phyloP scores from a whole-genome alignment of 1,140 invertebrate genomes.

The Psilanteris sp. region DNA sequence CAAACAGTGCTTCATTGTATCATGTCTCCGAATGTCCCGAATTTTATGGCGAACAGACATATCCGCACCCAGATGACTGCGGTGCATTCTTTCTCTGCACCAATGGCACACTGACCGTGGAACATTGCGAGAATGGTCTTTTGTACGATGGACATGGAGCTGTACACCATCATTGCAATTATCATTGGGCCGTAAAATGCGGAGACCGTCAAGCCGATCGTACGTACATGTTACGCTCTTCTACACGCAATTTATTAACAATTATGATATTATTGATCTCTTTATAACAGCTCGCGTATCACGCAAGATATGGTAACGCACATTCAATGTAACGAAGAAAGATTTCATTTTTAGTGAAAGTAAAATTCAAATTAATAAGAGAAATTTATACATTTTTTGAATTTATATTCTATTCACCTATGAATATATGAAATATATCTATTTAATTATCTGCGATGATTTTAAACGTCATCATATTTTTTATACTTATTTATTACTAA shows the following conservation, averaged over 20 bases:
- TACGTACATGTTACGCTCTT: constrained; percentile 79
- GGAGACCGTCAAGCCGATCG: constrained; percentile 89
- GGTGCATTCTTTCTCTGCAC: constrained; percentile 94
- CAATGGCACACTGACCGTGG: constrained; percentile 93
- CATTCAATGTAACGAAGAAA: constrained; percentile 24
- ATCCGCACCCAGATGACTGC: constrained; percentile 91
- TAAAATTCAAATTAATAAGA: constrained; percentile 46
- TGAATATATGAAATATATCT: too few relatives aligned
- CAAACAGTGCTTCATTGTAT: too few relatives aligned
- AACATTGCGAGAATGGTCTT: constrained; percentile 94
- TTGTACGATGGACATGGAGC: constrained; percentile 93
- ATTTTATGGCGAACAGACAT: constrained; percentile 86
- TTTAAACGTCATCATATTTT: too few relatives aligned
- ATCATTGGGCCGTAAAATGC: constrained; percentile 94
- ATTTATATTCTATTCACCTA: constrained; percentile 16
- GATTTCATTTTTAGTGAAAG: constrained; percentile 45
- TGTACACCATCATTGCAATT: constrained; percentile 95
- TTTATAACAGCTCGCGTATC: too few relatives aligned
- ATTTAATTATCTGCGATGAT: too few relatives aligned
- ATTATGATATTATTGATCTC: constrained; percentile 42
- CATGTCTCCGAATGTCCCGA: constrained; percentile 83
- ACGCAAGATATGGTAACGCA: constrained; percentile 14
- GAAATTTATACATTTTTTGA: too few relatives aligned
- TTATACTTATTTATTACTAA: too few relatives aligned
- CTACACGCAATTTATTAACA: constrained; percentile 46